A percentile compares a stretch with the other conserved stretches of the same genome.
These are phyloP conservation scores for Ypsolopha sequella DNA, from an alignment of 2,888 invertebrate species.

Conservation along the genomic window DNA sequence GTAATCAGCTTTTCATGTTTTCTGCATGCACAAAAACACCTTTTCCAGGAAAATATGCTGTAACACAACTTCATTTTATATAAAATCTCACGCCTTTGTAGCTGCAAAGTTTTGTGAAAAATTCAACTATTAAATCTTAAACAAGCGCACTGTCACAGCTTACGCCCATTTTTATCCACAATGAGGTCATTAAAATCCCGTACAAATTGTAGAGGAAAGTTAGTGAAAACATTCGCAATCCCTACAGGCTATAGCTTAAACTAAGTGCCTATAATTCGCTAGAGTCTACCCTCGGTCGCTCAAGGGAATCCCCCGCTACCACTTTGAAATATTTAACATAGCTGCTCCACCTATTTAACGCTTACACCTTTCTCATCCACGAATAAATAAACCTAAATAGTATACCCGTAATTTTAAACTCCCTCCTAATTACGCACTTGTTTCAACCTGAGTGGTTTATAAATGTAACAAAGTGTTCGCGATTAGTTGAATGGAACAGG, in stretches of 20 bases:
- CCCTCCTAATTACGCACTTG: too few relatives aligned
- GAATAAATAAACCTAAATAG: too few relatives aligned
- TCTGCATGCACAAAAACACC: neutral
- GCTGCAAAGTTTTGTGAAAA: too few relatives aligned
- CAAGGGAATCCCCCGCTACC: slow-evolving; percentile 42
- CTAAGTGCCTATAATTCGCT: slow-evolving; percentile 64
- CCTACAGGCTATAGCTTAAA: slow-evolving; percentile 56
- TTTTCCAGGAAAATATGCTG: neutral
- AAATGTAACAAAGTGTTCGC: too few relatives aligned
- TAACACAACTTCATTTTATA: neutral
- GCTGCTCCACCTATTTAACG: neutral
- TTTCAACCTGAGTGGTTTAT: too few relatives aligned
- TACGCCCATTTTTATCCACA: neutral
- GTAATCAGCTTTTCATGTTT: neutral
- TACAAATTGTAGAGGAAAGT: slow-evolving; percentile 27
- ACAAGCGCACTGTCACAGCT: too few relatives aligned
- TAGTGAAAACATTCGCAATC: slow-evolving; percentile 41
- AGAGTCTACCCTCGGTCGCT: slow-evolving; percentile 52
- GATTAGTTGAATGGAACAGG: too few relatives aligned
- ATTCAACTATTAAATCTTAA: too few relatives aligned
- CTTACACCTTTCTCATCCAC: neutral
- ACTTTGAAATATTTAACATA: slow-evolving; percentile 45
- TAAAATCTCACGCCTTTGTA: too few relatives aligned
- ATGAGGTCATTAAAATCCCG: slow-evolving; percentile 17
- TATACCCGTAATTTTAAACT: neutral